phyloP scores from a whole-genome alignment of 2,888 invertebrate genomes.

The Caenorhabditis doughertyi region DNA sequence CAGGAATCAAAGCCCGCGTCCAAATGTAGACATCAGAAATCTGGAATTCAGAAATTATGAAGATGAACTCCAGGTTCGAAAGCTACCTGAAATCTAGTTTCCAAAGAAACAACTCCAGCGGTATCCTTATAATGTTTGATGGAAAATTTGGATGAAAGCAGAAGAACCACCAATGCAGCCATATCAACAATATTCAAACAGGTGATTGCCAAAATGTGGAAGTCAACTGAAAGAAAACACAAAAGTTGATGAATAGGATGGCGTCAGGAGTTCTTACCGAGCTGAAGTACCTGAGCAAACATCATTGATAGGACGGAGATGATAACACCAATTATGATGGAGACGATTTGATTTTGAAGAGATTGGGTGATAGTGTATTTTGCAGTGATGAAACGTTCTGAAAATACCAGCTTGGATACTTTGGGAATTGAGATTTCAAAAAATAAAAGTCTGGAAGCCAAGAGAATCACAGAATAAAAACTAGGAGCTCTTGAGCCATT shows the following conservation, averaged over 20 bases:
- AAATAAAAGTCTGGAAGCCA: too few species aligned
- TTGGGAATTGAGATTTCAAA: too few species aligned
- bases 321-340: background rate
- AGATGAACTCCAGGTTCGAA: background rate
- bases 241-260: background rate
- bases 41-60: background rate
- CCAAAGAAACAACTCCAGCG: conserved; percentile 7
- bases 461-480: too few species aligned
- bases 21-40: conserved; percentile 57
- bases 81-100: conserved; percentile 32
- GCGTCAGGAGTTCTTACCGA: conserved; percentile 10
- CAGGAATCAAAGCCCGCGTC: conserved; percentile 40
- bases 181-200: conserved; percentile 45
- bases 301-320: conserved; percentile 26
- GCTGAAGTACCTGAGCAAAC: conserved; percentile 28
- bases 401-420: too few species aligned
- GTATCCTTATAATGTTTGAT: conserved; percentile 37
- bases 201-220: conserved; percentile 22
- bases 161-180: conserved; percentile 31
- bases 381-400: conserved; percentile 39
- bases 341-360: background rate
- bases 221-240: conserved; percentile 30
- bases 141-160: conserved; percentile 36
- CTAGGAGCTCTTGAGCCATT: too few species aligned
- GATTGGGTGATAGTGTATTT: conserved; percentile 4